phyloP scores from a whole-genome alignment of 2,797 vertebrate species.

The Oreochromis grahami region DNA sequence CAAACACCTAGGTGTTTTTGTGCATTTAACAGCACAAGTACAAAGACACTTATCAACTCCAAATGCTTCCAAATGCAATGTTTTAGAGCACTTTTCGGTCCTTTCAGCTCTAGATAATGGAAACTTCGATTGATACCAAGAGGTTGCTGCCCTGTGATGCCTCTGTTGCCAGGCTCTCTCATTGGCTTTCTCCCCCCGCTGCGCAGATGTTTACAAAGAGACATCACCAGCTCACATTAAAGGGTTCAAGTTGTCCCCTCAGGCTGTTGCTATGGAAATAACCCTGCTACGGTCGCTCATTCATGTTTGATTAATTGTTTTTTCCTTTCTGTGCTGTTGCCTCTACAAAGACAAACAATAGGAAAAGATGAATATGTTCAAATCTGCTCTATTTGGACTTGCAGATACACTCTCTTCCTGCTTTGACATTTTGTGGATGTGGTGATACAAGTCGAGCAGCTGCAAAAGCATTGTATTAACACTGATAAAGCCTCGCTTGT shows the following conservation, averaged over 20 bases:
- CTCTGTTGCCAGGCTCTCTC: conserved; percentile 74
- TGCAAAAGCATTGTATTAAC: conserved; percentile 3
- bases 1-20: conserved; percentile 11
- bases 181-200: conserved; percentile 69
- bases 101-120: conserved; percentile 69
- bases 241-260: conserved; percentile 80
- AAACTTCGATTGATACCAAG: conserved; percentile 73
- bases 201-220: conserved; percentile 80
- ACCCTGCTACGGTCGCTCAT: conserved; percentile 78
- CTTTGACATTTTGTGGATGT: conserved; percentile 14
- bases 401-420: conserved; percentile 22
- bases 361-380: conserved; percentile 32
- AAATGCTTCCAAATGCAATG: conserved; percentile 41
- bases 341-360: conserved; percentile 68
- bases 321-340: conserved; percentile 71
- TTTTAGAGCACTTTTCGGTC: conserved; percentile 55
- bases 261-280: conserved; percentile 85
- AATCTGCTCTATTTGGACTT: conserved; percentile 27
- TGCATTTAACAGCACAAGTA: conserved; percentile 11
- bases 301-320: conserved; percentile 87
- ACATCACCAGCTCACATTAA: conserved; percentile 80
- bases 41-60: conserved; percentile 32
- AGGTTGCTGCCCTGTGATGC: conserved; percentile 74
- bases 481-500: conserved; percentile 20
- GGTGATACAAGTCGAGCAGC: conserved; percentile 23